phyloP scores from a whole-genome alignment of 2,797 vertebrate species.

The Mareca penelope region DNA sequence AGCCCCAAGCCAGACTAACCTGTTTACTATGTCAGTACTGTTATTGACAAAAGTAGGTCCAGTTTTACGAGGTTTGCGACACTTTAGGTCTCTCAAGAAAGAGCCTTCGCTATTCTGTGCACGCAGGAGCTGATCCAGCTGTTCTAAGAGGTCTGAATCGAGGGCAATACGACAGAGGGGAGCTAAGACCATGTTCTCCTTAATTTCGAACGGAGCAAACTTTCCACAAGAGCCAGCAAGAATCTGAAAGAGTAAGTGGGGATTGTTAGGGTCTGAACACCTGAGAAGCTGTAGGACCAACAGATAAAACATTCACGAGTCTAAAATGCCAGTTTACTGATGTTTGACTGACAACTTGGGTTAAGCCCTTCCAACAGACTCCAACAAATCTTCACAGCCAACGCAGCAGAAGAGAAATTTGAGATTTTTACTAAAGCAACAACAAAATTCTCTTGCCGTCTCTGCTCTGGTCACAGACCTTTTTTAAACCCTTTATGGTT shows the following conservation, averaged over 20 bases:
- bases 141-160: constrained; percentile 82
- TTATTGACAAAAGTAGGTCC: constrained; percentile 80
- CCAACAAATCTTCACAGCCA: not conserved
- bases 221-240: constrained; percentile 94
- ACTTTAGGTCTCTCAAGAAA: constrained; percentile 85
- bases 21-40: constrained; percentile 12
- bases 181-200: constrained; percentile 92
- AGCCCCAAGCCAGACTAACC: constrained; percentile 44
- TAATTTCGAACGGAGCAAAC: constrained; percentile 98
- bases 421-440: not conserved
- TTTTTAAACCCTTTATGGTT: not conserved
- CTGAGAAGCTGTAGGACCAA: not conserved
- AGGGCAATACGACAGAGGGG: constrained; percentile 85
- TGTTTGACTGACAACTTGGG: not conserved
- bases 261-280: not conserved
- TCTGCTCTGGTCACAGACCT: not conserved
- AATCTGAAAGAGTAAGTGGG: constrained; percentile 77
- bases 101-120: constrained; percentile 70
- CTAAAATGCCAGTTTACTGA: not conserved
- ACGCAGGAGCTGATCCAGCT: constrained; percentile 83
- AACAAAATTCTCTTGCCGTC: not conserved
- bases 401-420: not conserved
- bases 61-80: constrained; percentile 79
- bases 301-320: not conserved
- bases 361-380: not conserved